Percentiles rank a stretch among this genome's conserved stretches.
Evolutionary conservation across 2,888 invertebrate species (phyloP).

Genomic region (Proisotoma minuta): DNA sequence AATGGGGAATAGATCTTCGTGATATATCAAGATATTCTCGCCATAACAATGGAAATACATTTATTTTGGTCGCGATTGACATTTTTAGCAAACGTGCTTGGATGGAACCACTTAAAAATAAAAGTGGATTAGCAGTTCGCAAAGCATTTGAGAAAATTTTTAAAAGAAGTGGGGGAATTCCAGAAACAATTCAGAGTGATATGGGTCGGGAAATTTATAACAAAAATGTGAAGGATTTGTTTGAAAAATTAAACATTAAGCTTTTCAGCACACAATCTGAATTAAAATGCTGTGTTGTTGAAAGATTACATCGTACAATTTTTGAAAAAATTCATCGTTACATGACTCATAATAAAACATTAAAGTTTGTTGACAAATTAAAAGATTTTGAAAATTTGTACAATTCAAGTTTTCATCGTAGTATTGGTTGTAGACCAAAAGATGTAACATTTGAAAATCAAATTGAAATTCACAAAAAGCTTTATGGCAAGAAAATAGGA

Average conservation of each 20-base stretch:
- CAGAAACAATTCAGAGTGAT: neutral
- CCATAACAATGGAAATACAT: neutral
- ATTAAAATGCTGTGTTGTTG: neutral
- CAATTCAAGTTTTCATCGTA: neutral
- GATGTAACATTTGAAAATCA: too few relatives aligned
- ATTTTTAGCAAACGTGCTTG: neutral
- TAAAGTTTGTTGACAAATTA: too few relatives aligned
- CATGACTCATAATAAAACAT: too few relatives aligned
- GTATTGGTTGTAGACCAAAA: neutral
- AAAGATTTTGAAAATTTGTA: neutral
- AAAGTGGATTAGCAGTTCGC: neutral
- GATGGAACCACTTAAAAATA: neutral
- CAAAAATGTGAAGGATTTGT: neutral
- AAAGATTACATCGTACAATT: neutral
- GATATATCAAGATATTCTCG: neutral
- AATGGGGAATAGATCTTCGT: too few relatives aligned
- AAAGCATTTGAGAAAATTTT: neutral
- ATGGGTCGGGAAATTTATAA: neutral
- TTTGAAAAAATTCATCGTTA: neutral
- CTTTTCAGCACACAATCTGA: neutral
- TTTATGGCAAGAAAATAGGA: too few relatives aligned
- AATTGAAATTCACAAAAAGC: too few relatives aligned
- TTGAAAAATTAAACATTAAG: neutral
- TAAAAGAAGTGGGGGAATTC: neutral
- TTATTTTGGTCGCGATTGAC: too few relatives aligned